A percentile compares a stretch with the other conserved stretches of the same genome.
These are phyloP conservation scores for Corythucha ciliata DNA, from an alignment of 2,888 invertebrate genomes.

Conservation along the genomic window DNA sequence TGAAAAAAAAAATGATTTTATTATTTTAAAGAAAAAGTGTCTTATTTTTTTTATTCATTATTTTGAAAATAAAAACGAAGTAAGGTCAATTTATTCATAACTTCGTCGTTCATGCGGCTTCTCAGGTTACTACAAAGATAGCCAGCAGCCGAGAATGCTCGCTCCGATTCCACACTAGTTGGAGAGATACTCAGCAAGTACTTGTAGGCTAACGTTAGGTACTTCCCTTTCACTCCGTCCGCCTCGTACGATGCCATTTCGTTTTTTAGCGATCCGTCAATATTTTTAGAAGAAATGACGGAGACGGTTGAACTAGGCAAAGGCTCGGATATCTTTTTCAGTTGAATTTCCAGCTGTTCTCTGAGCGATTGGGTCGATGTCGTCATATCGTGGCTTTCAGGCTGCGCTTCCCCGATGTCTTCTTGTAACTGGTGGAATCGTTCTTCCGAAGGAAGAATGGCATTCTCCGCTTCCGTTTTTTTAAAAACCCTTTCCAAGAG, in stretches of 20 bases:
- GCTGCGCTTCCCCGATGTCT: too few species aligned
- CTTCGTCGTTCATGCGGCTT: background rate
- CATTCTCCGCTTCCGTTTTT: too few species aligned
- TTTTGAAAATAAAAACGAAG: slow-evolving; percentile 7
- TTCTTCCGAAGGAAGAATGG: too few species aligned
- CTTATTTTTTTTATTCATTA: slow-evolving; percentile 5
- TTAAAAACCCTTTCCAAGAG: too few species aligned
- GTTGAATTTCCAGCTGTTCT: too few species aligned
- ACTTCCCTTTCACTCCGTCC: background rate
- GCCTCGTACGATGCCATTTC: slow-evolving; percentile 10
- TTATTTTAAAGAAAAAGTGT: too few species aligned
- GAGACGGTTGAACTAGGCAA: too few species aligned
- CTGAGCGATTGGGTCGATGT: too few species aligned
- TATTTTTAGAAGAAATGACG: slow-evolving; percentile 4
- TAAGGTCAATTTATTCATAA: background rate
- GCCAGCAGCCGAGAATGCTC: slow-evolving; percentile 10
- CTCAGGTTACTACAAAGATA: background rate
- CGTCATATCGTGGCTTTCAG: too few species aligned
- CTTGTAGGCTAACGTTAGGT: background rate
- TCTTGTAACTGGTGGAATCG: too few species aligned
- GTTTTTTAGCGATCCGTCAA: background rate
- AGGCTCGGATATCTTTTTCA: too few species aligned
- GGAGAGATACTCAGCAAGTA: slow-evolving; percentile 2
- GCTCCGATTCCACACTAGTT: slow-evolving; percentile 12
- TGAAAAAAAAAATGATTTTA: too few species aligned